Percentiles rank a stretch among this genome's conserved stretches.
phyloP scores from a whole-genome alignment of 1,140 invertebrate species.

The Drosophila sproati region DNA sequence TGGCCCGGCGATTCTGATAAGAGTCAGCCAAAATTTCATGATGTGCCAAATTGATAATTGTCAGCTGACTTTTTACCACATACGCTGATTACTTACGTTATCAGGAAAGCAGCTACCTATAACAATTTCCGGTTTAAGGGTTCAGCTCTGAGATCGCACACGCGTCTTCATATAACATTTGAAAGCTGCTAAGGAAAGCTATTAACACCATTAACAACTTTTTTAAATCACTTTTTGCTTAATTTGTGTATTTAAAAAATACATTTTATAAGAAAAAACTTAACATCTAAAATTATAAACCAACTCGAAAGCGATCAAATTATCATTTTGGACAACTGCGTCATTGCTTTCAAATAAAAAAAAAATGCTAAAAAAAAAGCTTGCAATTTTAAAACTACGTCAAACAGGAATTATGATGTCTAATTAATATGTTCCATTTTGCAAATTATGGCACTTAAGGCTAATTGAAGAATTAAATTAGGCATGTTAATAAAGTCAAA shows the following conservation, averaged over 20 bases:
- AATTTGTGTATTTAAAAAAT: too few species aligned
- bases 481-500: not conserved
- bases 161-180: not conserved
- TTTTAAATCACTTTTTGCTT: too few species aligned
- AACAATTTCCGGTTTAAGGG: conserved; percentile 1
- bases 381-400: too few species aligned
- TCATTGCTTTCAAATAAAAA: too few species aligned
- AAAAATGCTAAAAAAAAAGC: too few species aligned
- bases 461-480: not conserved
- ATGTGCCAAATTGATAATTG: conserved; percentile 16
- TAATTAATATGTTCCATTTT: not conserved
- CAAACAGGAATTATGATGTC: too few species aligned
- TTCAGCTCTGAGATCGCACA: not conserved
- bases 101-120: not conserved
- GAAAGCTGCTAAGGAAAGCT: too few species aligned
- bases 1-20: conserved; percentile 48
- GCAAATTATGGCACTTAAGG: not conserved
- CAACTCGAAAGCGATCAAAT: too few species aligned
- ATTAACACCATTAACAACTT: too few species aligned
- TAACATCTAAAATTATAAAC: too few species aligned
- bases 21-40: conserved; percentile 10
- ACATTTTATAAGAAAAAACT: too few species aligned
- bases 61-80: conserved; percentile 53
- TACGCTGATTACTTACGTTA: conserved; percentile 32
- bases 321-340: too few species aligned